Evolutionary conservation across 92 coral and sea anemone genomes (phyloP).

Genomic region (Micromussa lordhowensis): DNA sequence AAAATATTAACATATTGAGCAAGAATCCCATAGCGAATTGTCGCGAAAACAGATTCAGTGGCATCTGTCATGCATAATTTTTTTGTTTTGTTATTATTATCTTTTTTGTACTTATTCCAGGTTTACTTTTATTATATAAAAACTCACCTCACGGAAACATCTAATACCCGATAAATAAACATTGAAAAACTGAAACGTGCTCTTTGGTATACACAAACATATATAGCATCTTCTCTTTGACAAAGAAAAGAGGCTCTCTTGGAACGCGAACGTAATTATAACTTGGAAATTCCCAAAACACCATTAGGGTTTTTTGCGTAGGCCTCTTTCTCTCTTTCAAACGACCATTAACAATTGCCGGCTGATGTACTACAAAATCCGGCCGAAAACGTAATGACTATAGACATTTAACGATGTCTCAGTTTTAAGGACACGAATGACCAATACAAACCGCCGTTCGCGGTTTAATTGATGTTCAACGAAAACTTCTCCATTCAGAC

Average conservation of each 20-base stretch:
- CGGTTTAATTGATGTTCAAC: neutral
- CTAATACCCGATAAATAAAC: neutral
- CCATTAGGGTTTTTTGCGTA: neutral
- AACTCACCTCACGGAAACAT: neutral
- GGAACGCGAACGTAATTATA: neutral
- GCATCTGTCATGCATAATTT: neutral
- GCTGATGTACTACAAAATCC: neutral
- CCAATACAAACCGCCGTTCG: neutral
- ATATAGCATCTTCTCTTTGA: neutral
- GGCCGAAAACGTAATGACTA: neutral
- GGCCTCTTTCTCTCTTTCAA: neutral
- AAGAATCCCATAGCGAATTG: neutral
- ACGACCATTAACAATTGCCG: neutral
- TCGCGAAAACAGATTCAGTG: neutral
- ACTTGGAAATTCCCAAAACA: neutral
- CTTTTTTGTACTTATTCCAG: neutral
- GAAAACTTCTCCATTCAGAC: neutral
- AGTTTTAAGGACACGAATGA: neutral
- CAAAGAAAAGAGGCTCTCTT: neutral
- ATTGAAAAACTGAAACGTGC: neutral
- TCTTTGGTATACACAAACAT: neutral
- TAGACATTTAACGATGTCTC: neutral
- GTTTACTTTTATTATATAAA: neutral
- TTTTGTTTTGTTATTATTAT: neutral
- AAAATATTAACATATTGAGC: neutral